phyloP scores from a whole-genome alignment of 2,113 vertebrate genomes.

The Bubo blakistoni region DNA sequence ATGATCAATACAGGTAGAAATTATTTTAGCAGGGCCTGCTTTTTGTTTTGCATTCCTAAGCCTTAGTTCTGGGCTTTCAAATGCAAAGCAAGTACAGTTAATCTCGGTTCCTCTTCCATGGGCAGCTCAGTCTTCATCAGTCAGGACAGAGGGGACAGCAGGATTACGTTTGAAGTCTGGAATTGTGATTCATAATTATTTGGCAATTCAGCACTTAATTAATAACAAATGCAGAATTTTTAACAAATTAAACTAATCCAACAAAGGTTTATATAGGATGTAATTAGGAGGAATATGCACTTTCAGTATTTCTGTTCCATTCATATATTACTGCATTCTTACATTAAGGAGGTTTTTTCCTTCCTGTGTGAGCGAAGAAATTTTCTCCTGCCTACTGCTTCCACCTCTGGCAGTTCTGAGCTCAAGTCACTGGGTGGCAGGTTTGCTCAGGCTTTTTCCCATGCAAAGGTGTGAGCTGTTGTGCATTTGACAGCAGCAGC shows the following conservation, averaged over 20 bases:
- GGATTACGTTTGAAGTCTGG: background rate
- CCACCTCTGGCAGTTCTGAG: background rate
- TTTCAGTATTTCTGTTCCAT: background rate
- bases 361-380: background rate
- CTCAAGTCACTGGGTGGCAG: conserved; percentile 51
- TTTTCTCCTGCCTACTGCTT: background rate
- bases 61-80: background rate
- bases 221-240: background rate
- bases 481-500: background rate
- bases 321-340: background rate
- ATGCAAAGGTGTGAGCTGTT: background rate
- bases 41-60: background rate
- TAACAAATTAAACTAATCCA: background rate
- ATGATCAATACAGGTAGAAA: background rate
- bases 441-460: conserved; percentile 26
- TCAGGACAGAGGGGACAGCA: background rate
- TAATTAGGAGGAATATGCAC: background rate
- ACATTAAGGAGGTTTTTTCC: background rate
- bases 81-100: background rate
- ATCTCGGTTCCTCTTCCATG: background rate
- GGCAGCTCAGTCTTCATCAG: background rate
- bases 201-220: background rate
- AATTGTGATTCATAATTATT: background rate
- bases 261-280: background rate
- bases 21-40: background rate